Conservation (phyloP, 2,113 vertebrate species). For the Ptyas mucosa region DNA sequence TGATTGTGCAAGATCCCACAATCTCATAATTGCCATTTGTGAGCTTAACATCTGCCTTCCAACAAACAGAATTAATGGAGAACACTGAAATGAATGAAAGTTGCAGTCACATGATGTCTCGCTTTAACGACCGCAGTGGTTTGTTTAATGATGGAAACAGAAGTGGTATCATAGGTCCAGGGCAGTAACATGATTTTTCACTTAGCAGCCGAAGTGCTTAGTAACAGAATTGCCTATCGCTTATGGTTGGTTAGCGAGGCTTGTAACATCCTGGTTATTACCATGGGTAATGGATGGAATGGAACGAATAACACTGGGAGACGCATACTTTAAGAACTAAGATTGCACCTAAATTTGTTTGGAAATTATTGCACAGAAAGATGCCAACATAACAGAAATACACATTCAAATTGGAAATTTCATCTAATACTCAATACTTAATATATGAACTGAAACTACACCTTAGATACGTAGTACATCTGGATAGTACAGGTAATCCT, state of each 20-base stretch:
- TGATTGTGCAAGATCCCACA: not conserved
- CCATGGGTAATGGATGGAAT: not conserved
- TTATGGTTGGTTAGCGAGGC: not conserved
- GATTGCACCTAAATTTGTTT: not conserved
- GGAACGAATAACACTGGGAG: not conserved
- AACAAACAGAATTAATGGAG: not conserved
- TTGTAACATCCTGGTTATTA: not conserved
- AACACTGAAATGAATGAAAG: not conserved
- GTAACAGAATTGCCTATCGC: not conserved
- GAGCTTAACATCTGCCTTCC: not conserved
- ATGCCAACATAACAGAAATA: not conserved
- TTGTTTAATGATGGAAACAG: not conserved
- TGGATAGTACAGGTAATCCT: not conserved
- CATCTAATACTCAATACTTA: not conserved
- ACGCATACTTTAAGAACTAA: not conserved
- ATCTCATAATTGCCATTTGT: not conserved
- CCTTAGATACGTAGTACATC: not conserved
- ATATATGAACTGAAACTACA: not conserved
- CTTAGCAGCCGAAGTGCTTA: not conserved
- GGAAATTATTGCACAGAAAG: not conserved
- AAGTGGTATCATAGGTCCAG: not conserved
- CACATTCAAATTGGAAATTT: not conserved
- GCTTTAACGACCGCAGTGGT: not conserved
- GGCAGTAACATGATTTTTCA: not conserved
- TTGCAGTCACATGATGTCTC: not conserved